Conservation (phyloP, 92 coral and sea anemone genomes). For the Desmophyllum pertusum region DNA sequence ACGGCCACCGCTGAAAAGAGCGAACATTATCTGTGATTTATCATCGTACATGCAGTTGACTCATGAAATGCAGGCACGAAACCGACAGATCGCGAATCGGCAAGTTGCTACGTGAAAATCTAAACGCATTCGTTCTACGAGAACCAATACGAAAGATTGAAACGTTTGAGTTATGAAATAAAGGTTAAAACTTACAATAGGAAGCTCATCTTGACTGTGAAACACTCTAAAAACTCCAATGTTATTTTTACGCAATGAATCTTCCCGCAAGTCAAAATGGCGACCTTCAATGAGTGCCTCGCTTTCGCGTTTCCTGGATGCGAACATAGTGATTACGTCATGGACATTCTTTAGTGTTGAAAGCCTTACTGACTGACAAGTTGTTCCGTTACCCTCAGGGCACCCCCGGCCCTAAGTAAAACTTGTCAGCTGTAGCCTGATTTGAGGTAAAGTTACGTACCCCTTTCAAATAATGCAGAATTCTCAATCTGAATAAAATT, state of each 20-base stretch:
- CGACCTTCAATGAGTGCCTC: slow-evolving; percentile 56
- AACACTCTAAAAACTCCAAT: slow-evolving; percentile 38
- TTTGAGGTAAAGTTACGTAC: too few relatives aligned
- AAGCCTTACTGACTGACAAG: not conserved
- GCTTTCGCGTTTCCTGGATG: slow-evolving; percentile 40
- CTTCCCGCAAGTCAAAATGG: slow-evolving; percentile 46
- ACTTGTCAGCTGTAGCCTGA: not conserved
- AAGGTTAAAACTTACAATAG: slow-evolving; percentile 85
- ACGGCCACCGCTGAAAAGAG: slow-evolving; percentile 83
- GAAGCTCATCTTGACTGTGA: slow-evolving; percentile 90
- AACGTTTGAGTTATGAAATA: not conserved
- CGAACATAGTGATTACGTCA: slow-evolving; percentile 40
- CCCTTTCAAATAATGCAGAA: not conserved
- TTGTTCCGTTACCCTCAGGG: not conserved
- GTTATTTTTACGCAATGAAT: slow-evolving; percentile 22
- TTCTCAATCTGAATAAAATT: too few relatives aligned
- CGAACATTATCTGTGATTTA: slow-evolving; percentile 13
- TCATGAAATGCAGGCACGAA: not conserved
- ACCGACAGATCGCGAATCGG: not conserved
- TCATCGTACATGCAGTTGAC: not conserved
- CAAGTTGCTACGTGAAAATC: not conserved
- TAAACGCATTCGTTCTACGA: not conserved
- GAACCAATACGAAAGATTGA: not conserved
- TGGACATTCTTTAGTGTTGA: not conserved
- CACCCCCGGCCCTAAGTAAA: not conserved